Base-by-base conservation (phyloP, 2,888 invertebrate genomes). In the Xanthorhoe designata region DNA sequence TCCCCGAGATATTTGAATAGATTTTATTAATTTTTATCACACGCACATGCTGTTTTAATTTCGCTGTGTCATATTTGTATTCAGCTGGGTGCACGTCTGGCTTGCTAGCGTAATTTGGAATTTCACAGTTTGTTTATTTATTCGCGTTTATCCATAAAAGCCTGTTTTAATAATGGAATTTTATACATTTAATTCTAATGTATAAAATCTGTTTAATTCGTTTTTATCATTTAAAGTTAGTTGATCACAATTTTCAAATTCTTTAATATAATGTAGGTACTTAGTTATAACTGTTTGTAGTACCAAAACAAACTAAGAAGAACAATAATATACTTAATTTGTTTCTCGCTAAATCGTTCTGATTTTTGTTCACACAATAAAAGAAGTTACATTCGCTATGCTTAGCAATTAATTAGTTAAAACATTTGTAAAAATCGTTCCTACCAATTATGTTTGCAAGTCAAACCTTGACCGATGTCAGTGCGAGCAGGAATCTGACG, bases 71-170 rank as follows among this genome's bases (percentile, higher is more conserved):
- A n/a, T 17, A 61, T 88, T 82, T 72, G 80, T 83, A 89, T 89
- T 85, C 88, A 73, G 45, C 55, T 54, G 66, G 49, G 66, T 68
- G 55, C 61, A n/a, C 62, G 78, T 81, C 83, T 84, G 86, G 79
- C 78, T 81, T 82, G 79, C 79, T 80, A 73, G 71, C 73, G 78
- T 83, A 83, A 86, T 85, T 87, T 85, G 75, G 82, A 75, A 80
- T 83, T 84, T 85, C 76, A 77, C 78, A 77, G 79, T 72, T 79
- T 60, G 75, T 75, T 79, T 72, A 74, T 73, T 71, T 73, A 74
- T 76, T 73, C 64, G 64, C 67, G 64, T 63, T 61, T 50, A 55
- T 55, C 49, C n/a, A 7, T 56, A 50, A 62, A 53, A 19, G 8
- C n/a, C 9, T 42, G 15, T 35, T 47, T 15, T 32, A 7, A 32